Base-by-base conservation (phyloP, 2,797 vertebrate genomes). In the Halcyon smyrnensis region DNA sequence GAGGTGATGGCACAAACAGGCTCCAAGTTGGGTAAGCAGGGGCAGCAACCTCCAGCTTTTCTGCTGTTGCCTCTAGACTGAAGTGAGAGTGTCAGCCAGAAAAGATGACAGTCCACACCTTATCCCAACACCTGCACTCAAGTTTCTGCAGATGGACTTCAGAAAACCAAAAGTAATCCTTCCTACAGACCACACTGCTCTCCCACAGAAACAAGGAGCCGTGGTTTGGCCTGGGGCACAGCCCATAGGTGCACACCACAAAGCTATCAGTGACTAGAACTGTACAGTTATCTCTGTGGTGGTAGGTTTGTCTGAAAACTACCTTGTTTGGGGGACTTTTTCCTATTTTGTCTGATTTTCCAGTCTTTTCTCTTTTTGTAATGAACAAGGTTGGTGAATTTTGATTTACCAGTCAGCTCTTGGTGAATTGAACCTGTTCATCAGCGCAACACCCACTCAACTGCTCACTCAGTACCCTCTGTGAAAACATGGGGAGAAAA, bases 21-120 rank as follows among this genome's bases (percentile, higher is more conserved):
- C 2, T 5, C 3, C 1, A 1, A 9, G 8, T 15, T 4, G 1
- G 21, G 15, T 56, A 70, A 79, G 7, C 9, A 10, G 30, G 36
- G 27, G 11, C 51, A 89, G 77, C 21, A 73, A 7, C 18, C 14
- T 37, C 27, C 27, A 64, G 15, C 19, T 6, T 76, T 76, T 69
- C 45, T 73, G 27, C 32, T 16, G 3, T 25, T 4, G 0, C 8
- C 21, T 82, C 50, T 60, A 41, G 36, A 12, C 17, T 51, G 39
- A 86, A 73, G 45, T 23, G 39, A 39, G 24, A 46, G 30, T 1
- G 28, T 23, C 34, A 79, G 19, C 5, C 32, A 70, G 60, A n/a
- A 50, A 54, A 74, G 13, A 5, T 50, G 36, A 67, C 17, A 46
- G 4, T 36, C 25, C 50, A 5, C 5, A 3, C 6, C 10, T 39